Evolutionary conservation across 2,113 vertebrate species (phyloP).

Genomic region (Zosterops hypoxanthus): DNA sequence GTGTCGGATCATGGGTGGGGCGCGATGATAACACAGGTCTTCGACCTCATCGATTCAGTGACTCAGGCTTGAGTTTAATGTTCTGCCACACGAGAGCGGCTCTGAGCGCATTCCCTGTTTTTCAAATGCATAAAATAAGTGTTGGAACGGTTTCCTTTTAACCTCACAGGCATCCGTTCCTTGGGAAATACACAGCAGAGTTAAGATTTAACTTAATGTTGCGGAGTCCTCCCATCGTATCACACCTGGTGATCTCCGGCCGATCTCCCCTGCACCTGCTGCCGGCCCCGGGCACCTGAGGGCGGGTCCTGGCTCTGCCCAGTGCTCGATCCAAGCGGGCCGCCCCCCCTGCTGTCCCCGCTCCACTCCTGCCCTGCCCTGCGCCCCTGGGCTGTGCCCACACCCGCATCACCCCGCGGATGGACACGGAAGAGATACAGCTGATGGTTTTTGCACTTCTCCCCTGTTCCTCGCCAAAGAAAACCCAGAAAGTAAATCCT

Average conservation of each 20-base stretch:
- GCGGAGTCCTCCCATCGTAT: accelerated
- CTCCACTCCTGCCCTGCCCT: background rate
- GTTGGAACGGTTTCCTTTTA: background rate
- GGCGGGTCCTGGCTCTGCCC: too few relatives aligned
- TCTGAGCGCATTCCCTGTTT: accelerated
- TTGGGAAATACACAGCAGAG: background rate
- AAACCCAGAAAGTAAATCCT: background rate
- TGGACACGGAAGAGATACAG: background rate
- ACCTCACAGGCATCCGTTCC: background rate
- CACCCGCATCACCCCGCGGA: accelerated
- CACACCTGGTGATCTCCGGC: background rate
- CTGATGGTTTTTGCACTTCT: background rate
- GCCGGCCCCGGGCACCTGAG: too few relatives aligned
- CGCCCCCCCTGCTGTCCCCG: accelerated
- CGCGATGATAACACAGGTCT: background rate
- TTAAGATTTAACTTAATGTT: background rate
- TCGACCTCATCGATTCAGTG: background rate
- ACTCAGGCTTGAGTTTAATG: too few relatives aligned
- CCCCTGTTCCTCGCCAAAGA: accelerated
- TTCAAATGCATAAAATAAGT: background rate
- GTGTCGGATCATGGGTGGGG: background rate
- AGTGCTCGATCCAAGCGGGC: too few relatives aligned
- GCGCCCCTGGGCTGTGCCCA: background rate
- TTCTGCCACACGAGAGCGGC: accelerated
- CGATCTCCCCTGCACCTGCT: too few relatives aligned